phyloP scores from a whole-genome alignment of 2,113 vertebrate genomes.

The Crotalus tigris region DNA sequence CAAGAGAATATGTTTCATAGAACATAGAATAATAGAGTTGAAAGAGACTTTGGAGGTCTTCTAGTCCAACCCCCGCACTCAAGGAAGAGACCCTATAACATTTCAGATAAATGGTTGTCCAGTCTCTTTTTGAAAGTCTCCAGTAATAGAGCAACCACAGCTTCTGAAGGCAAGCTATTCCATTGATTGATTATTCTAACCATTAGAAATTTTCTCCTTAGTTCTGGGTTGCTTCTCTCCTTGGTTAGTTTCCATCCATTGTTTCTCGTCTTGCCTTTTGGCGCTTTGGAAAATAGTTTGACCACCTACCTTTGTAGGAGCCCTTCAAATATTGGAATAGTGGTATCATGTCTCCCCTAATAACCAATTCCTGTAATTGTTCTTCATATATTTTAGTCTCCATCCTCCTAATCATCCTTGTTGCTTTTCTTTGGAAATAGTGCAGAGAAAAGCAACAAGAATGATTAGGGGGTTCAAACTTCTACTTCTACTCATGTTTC shows the following conservation, averaged over 20 bases:
- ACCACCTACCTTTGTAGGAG: too few relatives aligned
- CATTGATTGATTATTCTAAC: neutral
- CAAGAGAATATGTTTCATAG: neutral
- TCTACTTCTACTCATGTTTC: neutral
- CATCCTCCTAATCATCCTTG: too few relatives aligned
- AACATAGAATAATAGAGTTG: neutral
- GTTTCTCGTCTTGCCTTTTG: neutral
- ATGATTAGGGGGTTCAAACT: too few relatives aligned
- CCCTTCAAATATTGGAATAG: too few relatives aligned
- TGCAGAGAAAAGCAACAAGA: too few relatives aligned
- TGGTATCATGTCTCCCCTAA: too few relatives aligned
- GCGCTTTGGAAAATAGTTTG: too few relatives aligned
- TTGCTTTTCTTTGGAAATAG: too few relatives aligned
- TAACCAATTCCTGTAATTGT: too few relatives aligned
- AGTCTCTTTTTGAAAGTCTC: neutral
- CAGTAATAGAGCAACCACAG: neutral
- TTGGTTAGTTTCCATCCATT: neutral
- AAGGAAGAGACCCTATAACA: neutral
- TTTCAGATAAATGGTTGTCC: neutral
- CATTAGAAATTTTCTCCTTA: too few relatives aligned
- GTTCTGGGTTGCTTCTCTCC: neutral
- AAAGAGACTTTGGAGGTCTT: too few relatives aligned
- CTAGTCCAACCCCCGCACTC: neutral
- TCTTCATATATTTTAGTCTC: too few relatives aligned
- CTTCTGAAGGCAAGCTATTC: neutral